Base-by-base conservation (phyloP, 2,888 invertebrate species). In the Cerastis rubricosa region DNA sequence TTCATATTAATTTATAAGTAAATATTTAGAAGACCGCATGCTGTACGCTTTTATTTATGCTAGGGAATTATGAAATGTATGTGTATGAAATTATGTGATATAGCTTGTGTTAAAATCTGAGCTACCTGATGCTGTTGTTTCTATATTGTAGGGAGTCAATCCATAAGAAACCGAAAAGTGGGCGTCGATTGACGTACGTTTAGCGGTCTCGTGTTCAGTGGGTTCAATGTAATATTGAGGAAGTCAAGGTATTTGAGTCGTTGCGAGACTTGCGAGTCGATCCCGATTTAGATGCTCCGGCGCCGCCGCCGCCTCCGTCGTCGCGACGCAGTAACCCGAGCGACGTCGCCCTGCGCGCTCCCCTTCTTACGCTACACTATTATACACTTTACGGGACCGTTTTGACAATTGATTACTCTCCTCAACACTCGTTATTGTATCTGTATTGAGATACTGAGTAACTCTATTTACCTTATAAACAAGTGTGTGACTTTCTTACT, bases 161-260 rank as follows among this genome's bases (percentile, higher is more conserved):
- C 29, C 83, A 70, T 67, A 86, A 85, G 86, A 91, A 91, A 90
- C 90, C 87, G 90, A 88, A 86, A 86, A 91, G 96, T 96, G 93
- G 96, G 96, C 94, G 96, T 94, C 93, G 92, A 94, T 95, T 96
- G 95, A 96, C 95, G 96, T 96, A 93, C 92, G 94, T 94, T 95
- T 94, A 92, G 94, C 94, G 93, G 94, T 94, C 94, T 95, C 92
- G 93, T 94, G 94, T 89, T 93, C 92, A 89, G 91, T 90, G 96
- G 95, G 96, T 96, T 96, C 96, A 96, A 96, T 96, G 96, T 96
- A 96, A 96, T 96, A 96, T 96, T 96, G 96, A 96, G 96, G 96
- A 96, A 96, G 96, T 96, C 96, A 96, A 96, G 96, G 96, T 96
- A 96, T 96, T 96, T 96, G 96, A 96, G 96, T 94, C 95, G 96